Evolutionary conservation across 1,140 invertebrate species (phyloP).

Genomic region (Protaetia brevitarsis): DNA sequence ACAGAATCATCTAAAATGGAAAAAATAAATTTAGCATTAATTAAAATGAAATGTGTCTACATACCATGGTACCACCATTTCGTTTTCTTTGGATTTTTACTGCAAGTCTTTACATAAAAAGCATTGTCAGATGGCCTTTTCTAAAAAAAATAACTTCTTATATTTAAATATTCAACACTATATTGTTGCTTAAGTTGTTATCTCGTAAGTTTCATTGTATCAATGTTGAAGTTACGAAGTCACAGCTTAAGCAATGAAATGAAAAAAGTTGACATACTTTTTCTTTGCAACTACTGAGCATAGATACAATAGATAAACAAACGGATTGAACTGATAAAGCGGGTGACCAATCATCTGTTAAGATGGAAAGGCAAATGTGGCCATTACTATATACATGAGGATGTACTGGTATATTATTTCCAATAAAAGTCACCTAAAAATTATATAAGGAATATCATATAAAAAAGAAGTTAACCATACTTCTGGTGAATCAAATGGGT

Average conservation of each 20-base stretch:
- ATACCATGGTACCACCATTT: conserved; percentile 99
- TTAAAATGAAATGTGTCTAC: background rate
- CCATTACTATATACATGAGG: conserved; percentile 99
- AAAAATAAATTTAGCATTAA: conserved; percentile 15
- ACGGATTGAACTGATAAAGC: conserved; percentile 96
- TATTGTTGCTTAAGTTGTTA: background rate
- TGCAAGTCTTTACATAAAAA: conserved; percentile 97
- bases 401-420: conserved; percentile 94
- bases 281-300: conserved; percentile 98
- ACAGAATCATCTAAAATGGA: conserved; percentile 44
- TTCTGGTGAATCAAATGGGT: conserved; percentile 98
- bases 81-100: conserved; percentile 98
- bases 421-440: conserved; percentile 84
- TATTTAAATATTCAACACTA: background rate
- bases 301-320: conserved; percentile 95
- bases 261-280: conserved; percentile 59
- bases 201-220: background rate
- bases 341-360: conserved; percentile 98
- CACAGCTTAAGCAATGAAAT: conserved; percentile 19
- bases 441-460: conserved; percentile 19
- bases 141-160: conserved; percentile 68
- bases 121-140: conserved; percentile 93
- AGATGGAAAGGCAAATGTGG: conserved; percentile 97
- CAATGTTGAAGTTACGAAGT: background rate
- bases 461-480: conserved; percentile 49